These are phyloP conservation scores for Galaxea fascicularis DNA, from an alignment of 92 coral and sea anemone species.

Conservation along the genomic window DNA sequence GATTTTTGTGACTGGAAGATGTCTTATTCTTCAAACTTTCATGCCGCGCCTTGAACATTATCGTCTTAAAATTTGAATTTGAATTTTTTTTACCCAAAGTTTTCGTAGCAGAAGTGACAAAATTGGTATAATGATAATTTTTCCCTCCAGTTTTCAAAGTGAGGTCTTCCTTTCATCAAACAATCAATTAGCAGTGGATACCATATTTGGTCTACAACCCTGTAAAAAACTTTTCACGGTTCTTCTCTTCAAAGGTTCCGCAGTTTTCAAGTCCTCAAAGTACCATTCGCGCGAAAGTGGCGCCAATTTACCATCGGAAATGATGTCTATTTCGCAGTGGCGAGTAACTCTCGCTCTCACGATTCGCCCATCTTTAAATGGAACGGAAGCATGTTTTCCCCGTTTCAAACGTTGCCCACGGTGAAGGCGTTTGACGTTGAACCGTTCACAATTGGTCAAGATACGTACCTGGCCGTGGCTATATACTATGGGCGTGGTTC, in stretches of 20 bases:
- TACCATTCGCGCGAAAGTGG: conserved; percentile 88
- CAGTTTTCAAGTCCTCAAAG: conserved; percentile 79
- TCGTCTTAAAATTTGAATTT: too few relatives aligned
- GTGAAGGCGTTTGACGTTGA: conserved; percentile 85
- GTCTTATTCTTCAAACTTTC: too few relatives aligned
- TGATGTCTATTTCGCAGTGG: conserved; percentile 83
- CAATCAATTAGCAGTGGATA: not conserved
- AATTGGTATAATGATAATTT: too few relatives aligned
- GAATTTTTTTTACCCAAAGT: too few relatives aligned
- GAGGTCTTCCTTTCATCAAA: not conserved
- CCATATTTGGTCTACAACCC: not conserved
- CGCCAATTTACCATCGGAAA: conserved; percentile 77
- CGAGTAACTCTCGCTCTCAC: conserved; percentile 76
- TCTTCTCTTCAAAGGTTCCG: conserved; percentile 64
- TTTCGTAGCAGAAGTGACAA: too few relatives aligned
- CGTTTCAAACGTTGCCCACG: conserved; percentile 74
- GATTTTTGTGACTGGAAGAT: too few relatives aligned
- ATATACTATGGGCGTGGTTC: conserved; percentile 78
- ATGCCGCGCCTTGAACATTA: too few relatives aligned
- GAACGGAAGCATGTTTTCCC: conserved; percentile 76
- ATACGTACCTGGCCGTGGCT: conserved; percentile 81
- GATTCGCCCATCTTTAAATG: conserved; percentile 86
- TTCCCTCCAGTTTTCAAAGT: not conserved
- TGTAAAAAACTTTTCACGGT: not conserved
- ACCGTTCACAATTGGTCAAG: conserved; percentile 79